Evolutionary conservation across 2,888 invertebrate species (phyloP).

Genomic region (Caprella mutica): DNA sequence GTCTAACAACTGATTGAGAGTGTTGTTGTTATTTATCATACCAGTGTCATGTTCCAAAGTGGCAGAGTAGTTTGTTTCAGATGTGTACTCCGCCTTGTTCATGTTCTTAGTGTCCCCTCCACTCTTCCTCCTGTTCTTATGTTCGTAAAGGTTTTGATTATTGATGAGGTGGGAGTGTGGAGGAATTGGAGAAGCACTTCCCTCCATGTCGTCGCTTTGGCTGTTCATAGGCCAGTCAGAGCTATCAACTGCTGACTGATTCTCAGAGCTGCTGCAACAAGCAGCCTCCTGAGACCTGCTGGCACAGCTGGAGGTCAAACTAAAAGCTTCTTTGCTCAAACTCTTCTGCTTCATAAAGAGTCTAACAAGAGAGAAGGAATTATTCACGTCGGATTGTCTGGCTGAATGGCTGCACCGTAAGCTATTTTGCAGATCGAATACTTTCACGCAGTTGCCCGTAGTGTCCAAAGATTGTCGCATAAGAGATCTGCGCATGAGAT

Average conservation of each 20-base stretch:
- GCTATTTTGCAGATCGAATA: conserved; percentile 39
- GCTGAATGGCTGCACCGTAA: conserved; percentile 38
- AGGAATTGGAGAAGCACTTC: conserved; percentile 30
- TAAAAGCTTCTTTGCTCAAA: conserved; percentile 62
- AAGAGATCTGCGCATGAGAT: conserved; percentile 30
- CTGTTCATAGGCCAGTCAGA: conserved; percentile 36
- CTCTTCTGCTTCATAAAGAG: conserved; percentile 83
- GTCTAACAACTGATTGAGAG: conserved; percentile 5
- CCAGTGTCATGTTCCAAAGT: conserved; percentile 15
- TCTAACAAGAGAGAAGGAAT: conserved; percentile 67
- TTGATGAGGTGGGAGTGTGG: conserved; percentile 24
- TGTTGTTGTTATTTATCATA: conserved; percentile 29
- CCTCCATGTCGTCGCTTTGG: conserved; percentile 36
- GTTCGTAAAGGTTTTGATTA: conserved; percentile 21
- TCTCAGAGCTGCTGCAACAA: conserved; percentile 55
- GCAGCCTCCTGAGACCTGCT: conserved; percentile 62
- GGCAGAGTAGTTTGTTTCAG: conserved; percentile 15
- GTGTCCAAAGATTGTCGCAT: conserved; percentile 31
- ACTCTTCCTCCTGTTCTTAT: conserved; percentile 10
- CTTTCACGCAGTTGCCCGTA: conserved; percentile 35
- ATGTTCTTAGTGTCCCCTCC: conserved; percentile 12
- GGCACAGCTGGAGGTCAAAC: conserved; percentile 48
- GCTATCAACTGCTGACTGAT: conserved; percentile 37
- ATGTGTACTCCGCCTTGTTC: conserved; percentile 13
- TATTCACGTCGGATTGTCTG: conserved; percentile 26